Evolutionary conservation across 1,140 invertebrate genomes (phyloP), one percentile per base, ranked within the genome.

Genomic region (Doryteuthis pealeii): DNA sequence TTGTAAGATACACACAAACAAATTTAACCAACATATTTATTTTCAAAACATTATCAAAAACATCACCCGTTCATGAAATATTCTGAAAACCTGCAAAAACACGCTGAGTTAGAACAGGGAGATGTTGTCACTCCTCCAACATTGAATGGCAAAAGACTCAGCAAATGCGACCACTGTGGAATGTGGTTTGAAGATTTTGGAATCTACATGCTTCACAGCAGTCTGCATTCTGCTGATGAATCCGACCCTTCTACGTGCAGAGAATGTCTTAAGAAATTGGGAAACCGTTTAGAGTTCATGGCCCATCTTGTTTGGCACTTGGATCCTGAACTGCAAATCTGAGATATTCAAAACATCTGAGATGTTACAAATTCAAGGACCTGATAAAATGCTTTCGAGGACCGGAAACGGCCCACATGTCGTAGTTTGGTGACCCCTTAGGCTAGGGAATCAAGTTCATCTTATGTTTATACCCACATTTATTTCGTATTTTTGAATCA

Each of bases 271-370:
- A 84, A 84, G 66, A 81, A 81, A 32, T 76, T 84, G 12, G 83
- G 86, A 40, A 84, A 88, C 76, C 83, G 86, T 18, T 78, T 84
- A 18, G 83, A 88, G 79, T 87, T 92, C 91, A 93, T 91, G 88
- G 92, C 92, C 90, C 91, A 91, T 91, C 91, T 91, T 90, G 90
- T 90, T 89, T 91, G 91, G 92, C 90, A 92, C 90, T 90, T 91
- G 90, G 87, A 88, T 88, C 90, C 90, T 33, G 33, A 71, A 22
- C 43, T 45, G 32, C 33, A 40, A 40, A 31, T 31, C 22, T 71
- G 35, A 45, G n/a, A n/a, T n/a, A n/a, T n/a, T n/a, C n/a, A n/a
- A n/a, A n/a, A n/a, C n/a, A n/a, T n/a, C n/a, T n/a, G n/a, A n/a
- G n/a, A n/a, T n/a, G n/a, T n/a, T n/a, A n/a, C n/a, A n/a, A n/a